Conservation (phyloP, 1,140 invertebrate species). For the Saccostrea cuccullata region DNA sequence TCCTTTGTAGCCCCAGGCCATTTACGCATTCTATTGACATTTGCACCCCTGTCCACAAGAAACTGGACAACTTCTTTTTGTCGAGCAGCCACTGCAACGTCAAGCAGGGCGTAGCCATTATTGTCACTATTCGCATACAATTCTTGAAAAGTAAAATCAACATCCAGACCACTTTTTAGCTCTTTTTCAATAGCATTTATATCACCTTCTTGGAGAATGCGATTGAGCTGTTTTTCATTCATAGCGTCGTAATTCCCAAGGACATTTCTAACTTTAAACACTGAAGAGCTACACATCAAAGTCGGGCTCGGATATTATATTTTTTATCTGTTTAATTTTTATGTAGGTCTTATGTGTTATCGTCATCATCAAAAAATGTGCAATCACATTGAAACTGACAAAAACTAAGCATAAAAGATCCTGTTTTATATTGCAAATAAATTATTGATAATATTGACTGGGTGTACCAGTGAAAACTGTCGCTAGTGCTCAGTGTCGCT, state of each 20-base stretch:
- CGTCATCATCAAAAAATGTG: too few species aligned
- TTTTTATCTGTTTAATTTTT: neutral
- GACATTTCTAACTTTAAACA: constrained; percentile 19
- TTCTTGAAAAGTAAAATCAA: constrained; percentile 5
- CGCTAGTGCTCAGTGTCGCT: too few species aligned
- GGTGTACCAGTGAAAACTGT: too few species aligned
- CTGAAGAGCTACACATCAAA: neutral
- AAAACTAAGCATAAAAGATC: too few species aligned
- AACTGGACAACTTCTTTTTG: constrained; percentile 15
- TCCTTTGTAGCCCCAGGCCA: constrained; percentile 9
- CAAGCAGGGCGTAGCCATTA: neutral
- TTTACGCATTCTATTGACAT: neutral
- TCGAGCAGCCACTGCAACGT: neutral
- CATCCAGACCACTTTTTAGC: neutral
- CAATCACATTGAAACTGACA: too few species aligned
- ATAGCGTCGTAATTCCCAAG: constrained; percentile 27
- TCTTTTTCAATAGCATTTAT: neutral
- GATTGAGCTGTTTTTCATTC: constrained; percentile 5
- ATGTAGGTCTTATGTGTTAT: too few species aligned
- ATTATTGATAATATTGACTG: neutral
- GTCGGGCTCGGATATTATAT: neutral
- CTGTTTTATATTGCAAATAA: neutral
- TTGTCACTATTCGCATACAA: neutral
- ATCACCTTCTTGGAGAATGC: neutral
- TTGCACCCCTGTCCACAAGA: neutral